Evolutionary conservation across 2,888 invertebrate genomes (phyloP), one percentile per base, ranked within the genome.

Genomic region (Caenorhabditis sp.): DNA sequence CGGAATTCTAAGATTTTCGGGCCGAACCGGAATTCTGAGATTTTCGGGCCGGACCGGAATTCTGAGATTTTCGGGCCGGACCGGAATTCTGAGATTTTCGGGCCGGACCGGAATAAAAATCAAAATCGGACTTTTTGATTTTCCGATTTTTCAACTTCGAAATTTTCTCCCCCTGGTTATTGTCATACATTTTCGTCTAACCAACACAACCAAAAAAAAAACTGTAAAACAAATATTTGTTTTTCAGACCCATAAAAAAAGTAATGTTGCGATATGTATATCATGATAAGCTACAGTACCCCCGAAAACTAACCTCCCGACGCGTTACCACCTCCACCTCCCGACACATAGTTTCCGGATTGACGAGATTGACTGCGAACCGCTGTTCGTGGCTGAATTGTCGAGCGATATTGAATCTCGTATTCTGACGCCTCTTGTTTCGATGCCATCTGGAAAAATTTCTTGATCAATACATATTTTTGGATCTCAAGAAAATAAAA

Each of bases 381-480:
- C n/a, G 81, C 78, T 8, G 84, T 83, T 53, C 85, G 72, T 23
- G 85, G 86, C 76, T 86, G 86, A 59, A 86, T 86, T 24, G 84
- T 84, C n/a, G 86, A 84, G 36, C 84, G 78, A 73, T 86, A 86
- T 58, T 79, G 77, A 64, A 81, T 72, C 77, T 86, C 85, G 63
- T 78, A 83, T 17, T 84, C 84, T 54, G 76, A 74, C 24, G 76
- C 74, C 55, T 77, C 77, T 58, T 78, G 54, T 66, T 79, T 77
- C 63, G 75, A 72, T 14, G 57, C 17, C 57, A 58, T 58, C 26
- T 58, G 26, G 43, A 10, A 43, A 43, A 43, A 3, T 43, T 17
- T 43, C 14, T 43, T 43, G 14, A 43, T 14, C 14, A 12, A 12
- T 10, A 43, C 4, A 31, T 6, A 10, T 31, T 31, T 43, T 10